A percentile compares a stretch with the other conserved stretches of the same genome.
Evolutionary conservation across 2,113 vertebrate species (phyloP).

Genomic region (Danionella cerebrum): DNA sequence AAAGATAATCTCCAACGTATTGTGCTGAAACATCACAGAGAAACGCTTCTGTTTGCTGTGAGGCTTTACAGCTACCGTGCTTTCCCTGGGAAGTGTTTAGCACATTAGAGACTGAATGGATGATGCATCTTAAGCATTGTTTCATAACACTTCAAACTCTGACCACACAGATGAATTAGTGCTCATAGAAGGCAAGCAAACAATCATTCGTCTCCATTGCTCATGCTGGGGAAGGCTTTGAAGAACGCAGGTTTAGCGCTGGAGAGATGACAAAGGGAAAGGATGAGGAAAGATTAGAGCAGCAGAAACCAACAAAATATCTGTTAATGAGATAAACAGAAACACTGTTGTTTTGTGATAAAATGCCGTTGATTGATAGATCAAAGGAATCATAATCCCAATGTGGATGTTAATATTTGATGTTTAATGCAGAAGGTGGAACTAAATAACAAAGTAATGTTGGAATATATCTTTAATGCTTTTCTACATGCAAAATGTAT

Average conservation of each 20-base stretch:
- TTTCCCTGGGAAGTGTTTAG: neutral
- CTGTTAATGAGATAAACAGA: neutral
- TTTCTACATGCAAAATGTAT: no score
- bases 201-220: neutral
- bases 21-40: no score
- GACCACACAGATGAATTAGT: constrained; percentile 10
- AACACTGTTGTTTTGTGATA: neutral
- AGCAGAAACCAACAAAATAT: neutral
- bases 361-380: no score
- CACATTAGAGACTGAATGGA: neutral
- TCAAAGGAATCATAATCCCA: no score
- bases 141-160: neutral
- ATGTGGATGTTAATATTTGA: no score
- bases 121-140: constrained; percentile 3
- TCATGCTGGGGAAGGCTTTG: no score
- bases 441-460: no score
- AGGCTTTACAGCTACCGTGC: neutral
- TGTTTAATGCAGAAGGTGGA: no score
- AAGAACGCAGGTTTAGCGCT: neutral
- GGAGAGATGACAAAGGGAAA: neutral
- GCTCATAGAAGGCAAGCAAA: neutral
- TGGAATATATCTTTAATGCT: no score
- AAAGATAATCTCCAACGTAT: no score
- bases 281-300: neutral
- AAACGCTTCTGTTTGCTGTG: constrained; percentile 9